Conservation (phyloP, 2,113 vertebrate genomes). For the Megaleporinus macrocephalus region DNA sequence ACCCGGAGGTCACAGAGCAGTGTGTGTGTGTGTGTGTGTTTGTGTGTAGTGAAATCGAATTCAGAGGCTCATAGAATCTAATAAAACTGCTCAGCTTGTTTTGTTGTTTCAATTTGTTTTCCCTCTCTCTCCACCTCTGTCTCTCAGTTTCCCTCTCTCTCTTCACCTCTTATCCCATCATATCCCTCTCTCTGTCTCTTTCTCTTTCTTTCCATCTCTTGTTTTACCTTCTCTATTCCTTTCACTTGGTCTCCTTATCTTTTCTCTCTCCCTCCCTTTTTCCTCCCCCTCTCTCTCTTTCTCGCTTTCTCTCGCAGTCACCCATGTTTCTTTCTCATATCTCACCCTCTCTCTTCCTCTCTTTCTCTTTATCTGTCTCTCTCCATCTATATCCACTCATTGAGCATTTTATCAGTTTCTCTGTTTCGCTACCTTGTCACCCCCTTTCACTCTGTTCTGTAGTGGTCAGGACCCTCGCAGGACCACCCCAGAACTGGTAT, state of each 20-base stretch:
- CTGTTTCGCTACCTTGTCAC: too few relatives aligned
- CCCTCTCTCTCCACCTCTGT: too few relatives aligned
- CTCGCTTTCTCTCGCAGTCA: not conserved
- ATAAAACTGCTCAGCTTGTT: constrained; percentile 39
- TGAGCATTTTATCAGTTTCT: too few relatives aligned
- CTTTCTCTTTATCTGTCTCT: constrained; percentile 19
- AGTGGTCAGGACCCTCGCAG: too few relatives aligned
- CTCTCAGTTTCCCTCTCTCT: constrained; percentile 14
- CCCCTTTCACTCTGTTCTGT: too few relatives aligned
- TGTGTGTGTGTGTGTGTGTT: constrained; percentile 35
- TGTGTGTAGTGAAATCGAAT: constrained; percentile 42
- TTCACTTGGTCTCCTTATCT: not conserved
- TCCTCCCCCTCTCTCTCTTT: not conserved
- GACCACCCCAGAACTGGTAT: too few relatives aligned
- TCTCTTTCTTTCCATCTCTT: not conserved
- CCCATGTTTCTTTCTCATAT: not conserved
- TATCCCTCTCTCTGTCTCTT: not conserved
- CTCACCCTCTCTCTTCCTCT: not conserved
- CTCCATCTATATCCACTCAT: not conserved
- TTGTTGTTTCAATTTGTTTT: not conserved
- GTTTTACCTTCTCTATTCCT: not conserved
- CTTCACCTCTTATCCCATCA: not conserved
- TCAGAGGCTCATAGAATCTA: constrained; percentile 43
- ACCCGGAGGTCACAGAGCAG: constrained; percentile 28
- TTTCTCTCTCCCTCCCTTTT: not conserved